Evolutionary conservation across 2,113 vertebrate genomes (phyloP), one percentile per base, ranked within the genome.

Genomic region (Seriola quinqueradiata): DNA sequence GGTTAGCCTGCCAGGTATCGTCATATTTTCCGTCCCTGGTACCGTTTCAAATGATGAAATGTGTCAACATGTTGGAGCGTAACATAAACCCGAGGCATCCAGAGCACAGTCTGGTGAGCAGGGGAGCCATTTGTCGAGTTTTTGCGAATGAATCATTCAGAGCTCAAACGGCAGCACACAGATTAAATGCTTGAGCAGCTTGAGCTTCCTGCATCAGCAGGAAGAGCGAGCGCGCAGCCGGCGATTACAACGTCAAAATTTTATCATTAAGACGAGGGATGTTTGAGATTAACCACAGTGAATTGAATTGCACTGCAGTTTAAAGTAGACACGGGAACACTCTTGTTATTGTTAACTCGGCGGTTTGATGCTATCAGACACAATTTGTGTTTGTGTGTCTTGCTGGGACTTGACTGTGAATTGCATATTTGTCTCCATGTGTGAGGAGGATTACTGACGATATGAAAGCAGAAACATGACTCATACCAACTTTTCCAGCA

Each of bases 1-100:
- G 25, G 75, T 34, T 6, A 19, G 57, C 73, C 58, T 69, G 73
- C 59, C 81, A 83, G 85, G 73, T 85, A 54, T 11, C 40, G 57
- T 87, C 87, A 84, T 21, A 79, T 77, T 93, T 92, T 92, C 90
- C 90, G 42, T 81, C 86, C 69, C 85, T 60, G 75, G 57, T 76
- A 76, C 52, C 25, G n/a, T 75, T 87, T 89, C 36, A 88, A 55
- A 80, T 64, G 72, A 84, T 84, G 76, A 83, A 82, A 80, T 6
- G 68, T 79, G 84, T 93, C 89, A 89, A 91, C 81, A 87, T 85
- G 23, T 75, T 7, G 32, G 55, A 85, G 83, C 8, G 19, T 63
- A 85, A 48, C 77, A 75, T 90, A 89, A 90, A 91, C 83, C 79
- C 34, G 79, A 66, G 89, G 75, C 83, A 71, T 66, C 67, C 77